A percentile compares a stretch with the other conserved stretches of the same genome.
These are phyloP conservation scores for Erpobdella octoculata DNA, from an alignment of 2,888 invertebrate species.

Conservation along the genomic window DNA sequence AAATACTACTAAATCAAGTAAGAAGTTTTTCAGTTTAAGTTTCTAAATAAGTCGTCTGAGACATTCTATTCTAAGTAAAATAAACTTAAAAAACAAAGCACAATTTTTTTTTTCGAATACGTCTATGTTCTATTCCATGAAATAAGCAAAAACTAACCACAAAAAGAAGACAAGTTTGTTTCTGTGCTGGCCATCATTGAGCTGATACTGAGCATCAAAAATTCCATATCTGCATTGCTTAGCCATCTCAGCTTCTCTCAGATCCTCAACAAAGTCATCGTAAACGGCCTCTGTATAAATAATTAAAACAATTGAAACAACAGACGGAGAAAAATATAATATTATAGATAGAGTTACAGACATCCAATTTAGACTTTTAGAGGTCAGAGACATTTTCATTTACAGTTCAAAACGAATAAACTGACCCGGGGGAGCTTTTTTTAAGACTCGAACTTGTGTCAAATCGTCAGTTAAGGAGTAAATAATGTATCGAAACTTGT, in stretches of 20 bases:
- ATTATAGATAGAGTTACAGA: no score
- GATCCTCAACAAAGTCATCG: constrained; percentile 83
- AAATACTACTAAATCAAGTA: not conserved
- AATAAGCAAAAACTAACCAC: constrained; percentile 42
- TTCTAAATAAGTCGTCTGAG: no score
- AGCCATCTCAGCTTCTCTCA: constrained; percentile 65
- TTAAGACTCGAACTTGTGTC: constrained; percentile 74
- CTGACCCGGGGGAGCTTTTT: constrained; percentile 34
- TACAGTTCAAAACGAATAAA: not conserved
- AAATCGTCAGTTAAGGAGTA: constrained; percentile 84
- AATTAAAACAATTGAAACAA: not conserved
- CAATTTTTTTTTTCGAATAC: not conserved
- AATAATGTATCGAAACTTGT: constrained; percentile 87
- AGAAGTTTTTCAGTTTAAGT: not conserved
- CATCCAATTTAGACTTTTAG: no score
- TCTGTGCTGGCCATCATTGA: constrained; percentile 51
- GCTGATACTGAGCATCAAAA: constrained; percentile 95
- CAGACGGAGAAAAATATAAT: no score
- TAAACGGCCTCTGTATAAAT: constrained; percentile 64
- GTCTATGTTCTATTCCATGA: not conserved
- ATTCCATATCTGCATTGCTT: constrained; percentile 90
- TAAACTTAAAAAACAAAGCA: no score
- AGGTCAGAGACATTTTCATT: not conserved
- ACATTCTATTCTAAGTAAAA: no score
- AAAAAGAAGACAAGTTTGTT: constrained; percentile 46